Evolutionary conservation across 1,140 invertebrate genomes (phyloP), one percentile per base, ranked within the genome.

Genomic region (Hermetia illucens): DNA sequence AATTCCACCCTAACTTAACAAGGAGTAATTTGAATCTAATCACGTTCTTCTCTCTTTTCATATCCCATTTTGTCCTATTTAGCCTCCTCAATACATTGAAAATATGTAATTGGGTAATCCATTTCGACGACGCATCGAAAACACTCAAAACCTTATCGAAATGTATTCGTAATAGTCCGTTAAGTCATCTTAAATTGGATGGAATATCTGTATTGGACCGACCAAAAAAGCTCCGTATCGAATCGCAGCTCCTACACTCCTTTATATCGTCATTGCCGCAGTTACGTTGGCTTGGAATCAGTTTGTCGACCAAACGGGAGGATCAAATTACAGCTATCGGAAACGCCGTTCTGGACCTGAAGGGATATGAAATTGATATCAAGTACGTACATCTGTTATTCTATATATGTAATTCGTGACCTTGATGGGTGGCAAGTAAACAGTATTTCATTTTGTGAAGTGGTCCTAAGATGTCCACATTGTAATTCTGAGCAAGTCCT

Each of bases 11-110:
- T n/a, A n/a, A n/a, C n/a, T n/a, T n/a, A n/a, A n/a, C n/a, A n/a
- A n/a, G n/a, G n/a, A n/a, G n/a, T n/a, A n/a, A n/a, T n/a, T n/a
- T n/a, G n/a, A n/a, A n/a, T n/a, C n/a, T n/a, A n/a, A n/a, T n/a
- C n/a, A n/a, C n/a, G n/a, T n/a, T n/a, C n/a, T n/a, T n/a, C n/a
- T n/a, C n/a, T n/a, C n/a, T 36, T 37, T n/a, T n/a, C n/a, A n/a
- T n/a, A n/a, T n/a, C n/a, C n/a, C n/a, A n/a, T 38, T 13, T 34
- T n/a, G n/a, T 31, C 5, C 19, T 18, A 21, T 39, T n/a, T 21
- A 45, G 44, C 10, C 13, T 42, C 17, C 24, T 45, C 8, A 45
- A 45, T 21, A 45, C 44, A 34, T 30, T 45, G 30, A 45, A 45
- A 27, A 40, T 45, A 3, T 45, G 44, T 24, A 42, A 45, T 32